Evolutionary conservation across 2,113 vertebrate species (phyloP).

Genomic region (Solenodon paradoxus): DNA sequence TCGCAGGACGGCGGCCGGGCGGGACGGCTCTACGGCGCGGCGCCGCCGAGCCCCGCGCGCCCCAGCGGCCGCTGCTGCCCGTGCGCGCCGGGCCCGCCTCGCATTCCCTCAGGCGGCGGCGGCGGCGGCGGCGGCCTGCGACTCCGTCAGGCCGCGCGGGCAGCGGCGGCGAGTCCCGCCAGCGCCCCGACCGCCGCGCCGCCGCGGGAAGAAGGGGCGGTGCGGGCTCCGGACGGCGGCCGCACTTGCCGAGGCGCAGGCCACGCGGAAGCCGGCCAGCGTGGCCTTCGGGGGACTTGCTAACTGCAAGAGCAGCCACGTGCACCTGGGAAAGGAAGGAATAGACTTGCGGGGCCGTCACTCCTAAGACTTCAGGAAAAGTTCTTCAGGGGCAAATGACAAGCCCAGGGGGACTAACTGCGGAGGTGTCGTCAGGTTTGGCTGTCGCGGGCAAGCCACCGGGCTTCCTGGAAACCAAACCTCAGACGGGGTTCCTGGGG

Average conservation of each 20-base stretch:
- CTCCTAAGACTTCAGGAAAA: not conserved
- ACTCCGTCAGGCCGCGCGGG: slow-evolving; percentile 66
- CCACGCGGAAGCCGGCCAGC: too few species aligned
- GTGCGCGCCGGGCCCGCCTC: slow-evolving; percentile 40
- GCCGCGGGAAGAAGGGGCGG: slow-evolving; percentile 48
- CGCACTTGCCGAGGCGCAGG: too few species aligned
- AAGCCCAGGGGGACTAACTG: not conserved
- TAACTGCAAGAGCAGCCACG: fast-evolving
- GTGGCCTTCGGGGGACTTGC: fast-evolving
- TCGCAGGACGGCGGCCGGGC: not conserved
- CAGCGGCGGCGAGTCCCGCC: slow-evolving; percentile 7
- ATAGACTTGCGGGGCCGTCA: not conserved
- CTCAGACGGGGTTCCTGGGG: too few species aligned
- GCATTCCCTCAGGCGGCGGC: slow-evolving; percentile 63
- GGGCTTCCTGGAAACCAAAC: not conserved
- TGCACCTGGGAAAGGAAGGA: not conserved
- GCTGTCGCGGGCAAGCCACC: not conserved
- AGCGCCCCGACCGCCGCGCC: not conserved
- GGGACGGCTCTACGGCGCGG: slow-evolving; percentile 43
- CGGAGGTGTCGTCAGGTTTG: not conserved
- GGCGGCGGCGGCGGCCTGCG: slow-evolving; percentile 61
- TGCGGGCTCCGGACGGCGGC: too few species aligned
- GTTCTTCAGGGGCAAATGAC: not conserved
- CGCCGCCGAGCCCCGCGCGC: slow-evolving; percentile 40
- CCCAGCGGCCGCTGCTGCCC: slow-evolving; percentile 58